phyloP scores from a whole-genome alignment of 2,888 invertebrate species.

The Pegoplata infirma region DNA sequence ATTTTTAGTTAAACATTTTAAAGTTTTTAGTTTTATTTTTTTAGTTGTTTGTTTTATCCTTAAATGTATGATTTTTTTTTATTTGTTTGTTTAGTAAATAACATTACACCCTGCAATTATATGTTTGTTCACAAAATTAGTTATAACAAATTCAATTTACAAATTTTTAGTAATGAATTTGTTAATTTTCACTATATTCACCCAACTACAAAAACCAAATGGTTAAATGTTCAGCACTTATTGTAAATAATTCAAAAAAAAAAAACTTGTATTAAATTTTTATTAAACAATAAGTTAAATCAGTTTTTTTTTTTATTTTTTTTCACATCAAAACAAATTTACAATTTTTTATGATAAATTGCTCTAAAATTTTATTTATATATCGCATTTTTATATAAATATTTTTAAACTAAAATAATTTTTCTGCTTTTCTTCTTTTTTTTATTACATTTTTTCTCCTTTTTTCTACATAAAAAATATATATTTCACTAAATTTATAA shows the following conservation, averaged over 20 bases:
- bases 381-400: constrained; percentile 27
- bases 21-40: background rate
- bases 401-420: constrained; percentile 61
- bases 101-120: background rate
- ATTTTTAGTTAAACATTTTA: too few relatives aligned
- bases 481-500: too few relatives aligned
- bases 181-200: background rate
- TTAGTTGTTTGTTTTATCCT: background rate
- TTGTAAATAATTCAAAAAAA: constrained; percentile 18
- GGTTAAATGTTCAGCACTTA: constrained; percentile 19
- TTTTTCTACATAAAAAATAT: constrained; percentile 53
- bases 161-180: background rate
- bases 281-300: constrained; percentile 34
- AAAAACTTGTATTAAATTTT: background rate
- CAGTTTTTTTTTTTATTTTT: constrained; percentile 23
- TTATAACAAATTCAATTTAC: background rate
- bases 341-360: constrained; percentile 29
- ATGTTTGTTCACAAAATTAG: background rate
- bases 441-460: constrained; percentile 64
- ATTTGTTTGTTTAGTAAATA: background rate
- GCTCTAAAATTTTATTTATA: constrained; percentile 44
- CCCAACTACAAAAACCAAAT: too few relatives aligned
- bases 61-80: background rate
- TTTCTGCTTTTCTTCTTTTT: constrained; percentile 67
- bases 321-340: background rate